Percentiles rank a stretch among this genome's conserved stretches.
Conservation (phyloP, 2,113 vertebrate species). For the Tyto alba region DNA sequence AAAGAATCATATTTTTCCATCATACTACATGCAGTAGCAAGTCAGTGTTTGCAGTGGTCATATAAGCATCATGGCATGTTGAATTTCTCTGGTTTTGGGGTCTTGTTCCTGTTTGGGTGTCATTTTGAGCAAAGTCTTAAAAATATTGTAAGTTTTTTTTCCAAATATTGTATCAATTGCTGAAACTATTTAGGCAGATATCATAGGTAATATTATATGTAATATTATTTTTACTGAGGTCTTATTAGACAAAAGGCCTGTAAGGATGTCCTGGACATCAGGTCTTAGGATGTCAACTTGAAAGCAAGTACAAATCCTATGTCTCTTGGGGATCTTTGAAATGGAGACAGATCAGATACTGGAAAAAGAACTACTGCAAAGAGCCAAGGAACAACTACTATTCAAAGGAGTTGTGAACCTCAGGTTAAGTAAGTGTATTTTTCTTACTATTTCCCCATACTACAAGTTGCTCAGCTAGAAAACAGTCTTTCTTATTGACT, state of each 20-base stretch:
- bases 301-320: neutral
- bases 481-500: neutral
- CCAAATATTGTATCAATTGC: neutral
- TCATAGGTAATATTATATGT: neutral
- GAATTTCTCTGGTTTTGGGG: neutral
- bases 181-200: neutral
- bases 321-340: neutral
- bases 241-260: neutral
- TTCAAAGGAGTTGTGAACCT: neutral
- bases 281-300: neutral
- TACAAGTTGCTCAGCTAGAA: neutral
- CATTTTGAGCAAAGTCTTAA: neutral
- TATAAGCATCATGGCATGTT: neutral
- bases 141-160: neutral
- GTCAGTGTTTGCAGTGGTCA: neutral
- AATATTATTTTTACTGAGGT: neutral
- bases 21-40: neutral
- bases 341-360: neutral
- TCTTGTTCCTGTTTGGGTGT: neutral
- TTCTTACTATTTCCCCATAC: neutral
- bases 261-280: neutral
- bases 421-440: conserved; percentile 3
- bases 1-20: neutral
- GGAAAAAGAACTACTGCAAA: neutral
- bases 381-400: neutral